A percentile compares a stretch with the other conserved stretches of the same genome.
phyloP scores from a whole-genome alignment of 2,113 vertebrate species.

The Hassar affinis region DNA sequence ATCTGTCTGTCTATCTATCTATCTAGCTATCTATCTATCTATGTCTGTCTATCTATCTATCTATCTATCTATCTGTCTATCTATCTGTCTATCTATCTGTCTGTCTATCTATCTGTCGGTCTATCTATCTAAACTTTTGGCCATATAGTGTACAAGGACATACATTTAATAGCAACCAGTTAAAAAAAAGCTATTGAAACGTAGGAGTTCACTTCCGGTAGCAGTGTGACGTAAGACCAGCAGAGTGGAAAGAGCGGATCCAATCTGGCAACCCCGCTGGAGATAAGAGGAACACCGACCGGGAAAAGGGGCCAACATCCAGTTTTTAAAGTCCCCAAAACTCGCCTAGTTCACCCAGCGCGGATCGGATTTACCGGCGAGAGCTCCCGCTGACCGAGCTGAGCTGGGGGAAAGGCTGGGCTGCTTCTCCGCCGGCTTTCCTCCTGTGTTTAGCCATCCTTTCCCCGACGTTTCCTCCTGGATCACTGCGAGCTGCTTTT shows the following conservation, averaged over 20 bases:
- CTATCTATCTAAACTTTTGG: too few relatives aligned
- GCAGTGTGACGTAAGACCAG: background rate
- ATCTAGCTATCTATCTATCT: too few relatives aligned
- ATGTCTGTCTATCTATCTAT: too few relatives aligned
- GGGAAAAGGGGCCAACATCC: slow-evolving; percentile 4
- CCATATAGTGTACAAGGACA: background rate
- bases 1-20: too few relatives aligned
- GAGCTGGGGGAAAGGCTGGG: too few relatives aligned
- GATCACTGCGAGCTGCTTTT: slow-evolving; percentile 15
- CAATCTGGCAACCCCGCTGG: slow-evolving; percentile 1
- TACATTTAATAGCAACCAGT: background rate
- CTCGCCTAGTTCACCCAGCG: background rate
- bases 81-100: too few relatives aligned
- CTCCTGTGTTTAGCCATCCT: background rate
- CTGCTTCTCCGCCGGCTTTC: too few relatives aligned
- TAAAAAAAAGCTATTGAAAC: background rate
- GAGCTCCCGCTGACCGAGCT: background rate
- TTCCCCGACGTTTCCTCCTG: slow-evolving; percentile 1
- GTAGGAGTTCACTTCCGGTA: slow-evolving; percentile 4
- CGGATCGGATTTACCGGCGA: background rate
- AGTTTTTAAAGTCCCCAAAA: slow-evolving; percentile 7
- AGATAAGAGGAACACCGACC: background rate
- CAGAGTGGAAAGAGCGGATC: background rate
- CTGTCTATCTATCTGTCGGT: too few relatives aligned
- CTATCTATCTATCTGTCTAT: too few relatives aligned